Base-by-base conservation (phyloP, 1,140 invertebrate genomes). In the Ganaspis sp. region DNA sequence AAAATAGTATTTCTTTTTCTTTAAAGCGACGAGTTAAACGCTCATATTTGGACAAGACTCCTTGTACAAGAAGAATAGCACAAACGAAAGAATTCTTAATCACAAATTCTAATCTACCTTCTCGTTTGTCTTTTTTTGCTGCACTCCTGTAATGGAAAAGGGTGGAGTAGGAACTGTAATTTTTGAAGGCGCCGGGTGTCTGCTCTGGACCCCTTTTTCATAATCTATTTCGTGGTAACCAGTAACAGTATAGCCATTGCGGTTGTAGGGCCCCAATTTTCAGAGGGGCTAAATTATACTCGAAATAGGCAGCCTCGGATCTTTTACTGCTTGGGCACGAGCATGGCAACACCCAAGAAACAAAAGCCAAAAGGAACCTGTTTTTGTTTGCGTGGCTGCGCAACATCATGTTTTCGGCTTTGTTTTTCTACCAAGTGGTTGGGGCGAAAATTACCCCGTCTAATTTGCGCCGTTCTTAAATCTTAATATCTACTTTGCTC, bases 171-270 rank as follows among this genome's bases (percentile, higher is more conserved):
- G 70, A 70, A 53, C 79, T 79, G 80, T 84, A 82, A 83, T 83
- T 83, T 81, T 77, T 79, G 71, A 75, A 81, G 83, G 81, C 81
- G 83, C 83, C 83, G 77, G 77, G 77, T 78, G 78, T 82, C 78
- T 78, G 78, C 78, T 64, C 9, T n/a, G n/a, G 58, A 6, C 15
- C 58, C 23, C 17, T 64, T 64, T 26, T 34, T 8, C 58, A 26
- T 64, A 64, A 34, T 64, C 58, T 64, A 64, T 64, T 64, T 64
- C 23, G 58, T 26, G 23, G 58, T 64, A 29, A n/a, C 9, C 12
- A 6, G 58, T 54, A 21, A 54, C 9, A 23, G 9, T 42, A 42
- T 42, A 54, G 49, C 80, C 73, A 73, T 73, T 54, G 80, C 75
- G 37, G 72, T 73, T 45, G 69, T 58, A 54, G 70, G 74, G 73